Conservation (phyloP, 64 coral and sea anemone species). For the Platygyra sinensis region DNA sequence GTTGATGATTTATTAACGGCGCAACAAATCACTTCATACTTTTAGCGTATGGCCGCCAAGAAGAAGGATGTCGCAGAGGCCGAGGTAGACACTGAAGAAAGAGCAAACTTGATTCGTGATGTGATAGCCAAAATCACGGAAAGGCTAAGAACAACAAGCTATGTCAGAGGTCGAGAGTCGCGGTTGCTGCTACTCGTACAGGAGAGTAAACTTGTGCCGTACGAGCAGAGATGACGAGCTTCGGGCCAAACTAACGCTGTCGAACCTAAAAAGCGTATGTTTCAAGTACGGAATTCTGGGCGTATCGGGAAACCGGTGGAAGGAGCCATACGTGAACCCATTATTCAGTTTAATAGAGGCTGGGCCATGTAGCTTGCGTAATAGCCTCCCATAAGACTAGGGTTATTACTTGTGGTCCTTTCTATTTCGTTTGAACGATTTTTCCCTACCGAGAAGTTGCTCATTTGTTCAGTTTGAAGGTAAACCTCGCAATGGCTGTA, state of each 20-base stretch:
- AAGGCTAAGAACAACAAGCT: slow-evolving; percentile 1
- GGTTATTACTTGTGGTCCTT: too few relatives aligned
- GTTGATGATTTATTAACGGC: slow-evolving; percentile 35
- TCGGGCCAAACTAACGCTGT: background rate
- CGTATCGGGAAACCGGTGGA: background rate
- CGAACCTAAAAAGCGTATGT: background rate
- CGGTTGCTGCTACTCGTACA: slow-evolving; percentile 16
- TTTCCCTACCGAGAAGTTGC: too few relatives aligned
- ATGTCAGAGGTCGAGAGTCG: background rate
- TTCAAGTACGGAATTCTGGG: background rate
- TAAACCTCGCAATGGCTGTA: too few relatives aligned
- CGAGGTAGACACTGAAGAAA: slow-evolving; percentile 24
- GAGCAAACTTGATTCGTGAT: background rate
- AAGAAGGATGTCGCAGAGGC: background rate
- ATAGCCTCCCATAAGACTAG: too few relatives aligned
- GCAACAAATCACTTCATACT: slow-evolving; percentile 45
- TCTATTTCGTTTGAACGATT: too few relatives aligned
- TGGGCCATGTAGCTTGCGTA: background rate
- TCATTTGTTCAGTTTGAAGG: too few relatives aligned
- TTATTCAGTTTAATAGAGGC: background rate
- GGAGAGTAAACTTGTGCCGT: background rate
- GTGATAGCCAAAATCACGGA: slow-evolving; percentile 19
- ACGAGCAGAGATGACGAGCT: slow-evolving; percentile 10
- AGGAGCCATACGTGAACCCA: background rate
- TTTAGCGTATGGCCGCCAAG: too few relatives aligned